A percentile compares a stretch with the other conserved stretches of the same genome.
Conservation (phyloP, 2,888 invertebrate species). For the Cephus spinipes region DNA sequence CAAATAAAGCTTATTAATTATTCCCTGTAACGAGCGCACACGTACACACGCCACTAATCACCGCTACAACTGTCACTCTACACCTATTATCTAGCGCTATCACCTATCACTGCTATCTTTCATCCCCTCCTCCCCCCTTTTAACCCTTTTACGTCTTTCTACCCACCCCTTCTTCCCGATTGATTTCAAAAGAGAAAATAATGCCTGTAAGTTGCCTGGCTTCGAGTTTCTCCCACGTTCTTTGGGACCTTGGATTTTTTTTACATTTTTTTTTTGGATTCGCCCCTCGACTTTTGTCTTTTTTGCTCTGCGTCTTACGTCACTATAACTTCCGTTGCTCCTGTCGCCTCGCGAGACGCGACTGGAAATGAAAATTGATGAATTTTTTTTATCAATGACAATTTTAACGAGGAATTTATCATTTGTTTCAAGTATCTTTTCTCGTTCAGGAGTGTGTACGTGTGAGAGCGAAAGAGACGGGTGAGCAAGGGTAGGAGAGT, state of each 20-base stretch:
- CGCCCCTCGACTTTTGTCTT: neutral
- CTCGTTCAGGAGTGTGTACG: neutral
- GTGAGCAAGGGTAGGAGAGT: neutral
- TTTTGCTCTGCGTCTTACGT: neutral
- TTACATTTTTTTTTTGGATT: neutral
- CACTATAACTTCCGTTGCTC: neutral
- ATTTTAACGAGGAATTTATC: neutral
- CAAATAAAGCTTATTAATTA: constrained; percentile 12
- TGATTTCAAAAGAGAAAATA: constrained; percentile 23
- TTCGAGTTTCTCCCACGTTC: constrained; percentile 19
- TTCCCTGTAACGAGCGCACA: constrained; percentile 14
- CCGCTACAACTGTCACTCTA: neutral
- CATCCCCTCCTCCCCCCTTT: neutral
- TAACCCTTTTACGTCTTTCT: neutral
- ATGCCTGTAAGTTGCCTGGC: constrained; percentile 40
- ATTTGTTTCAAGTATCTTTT: neutral
- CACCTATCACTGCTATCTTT: neutral
- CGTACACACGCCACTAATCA: constrained; percentile 3
- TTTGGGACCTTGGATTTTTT: neutral
- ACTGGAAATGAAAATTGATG: neutral
- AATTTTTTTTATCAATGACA: neutral
- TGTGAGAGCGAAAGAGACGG: neutral
- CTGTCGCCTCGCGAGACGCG: neutral
- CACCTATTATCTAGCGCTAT: neutral
- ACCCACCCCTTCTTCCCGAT: neutral